phyloP scores from a whole-genome alignment of 23 tunicate species.

The Trididemnum nubilum region DNA sequence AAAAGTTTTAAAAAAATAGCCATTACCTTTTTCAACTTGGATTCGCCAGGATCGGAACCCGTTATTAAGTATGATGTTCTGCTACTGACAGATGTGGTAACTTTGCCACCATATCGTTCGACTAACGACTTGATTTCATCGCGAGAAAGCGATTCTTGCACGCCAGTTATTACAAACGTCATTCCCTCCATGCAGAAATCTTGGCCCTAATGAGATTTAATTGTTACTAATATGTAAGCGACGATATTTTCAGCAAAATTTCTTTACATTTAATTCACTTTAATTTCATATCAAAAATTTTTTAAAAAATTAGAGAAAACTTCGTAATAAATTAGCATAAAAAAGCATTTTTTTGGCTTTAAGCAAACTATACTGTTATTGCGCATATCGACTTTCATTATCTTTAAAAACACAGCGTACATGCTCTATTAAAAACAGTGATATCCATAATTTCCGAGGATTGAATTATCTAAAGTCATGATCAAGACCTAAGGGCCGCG shows the following conservation, averaged over 20 bases:
- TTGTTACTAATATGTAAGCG: too few species aligned
- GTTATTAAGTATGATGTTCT: constrained; percentile 72
- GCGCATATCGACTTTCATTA: too few species aligned
- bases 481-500: too few species aligned
- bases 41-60: constrained; percentile 90
- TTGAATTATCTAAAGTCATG: too few species aligned
- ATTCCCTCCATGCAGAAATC: constrained; percentile 86
- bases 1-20: too few species aligned
- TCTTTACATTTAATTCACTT: not conserved
- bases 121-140: constrained; percentile 82
- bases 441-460: too few species aligned
- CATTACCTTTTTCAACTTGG: constrained; percentile 81
- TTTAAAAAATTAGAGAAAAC: too few species aligned
- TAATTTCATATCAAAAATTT: not conserved
- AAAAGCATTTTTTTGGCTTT: too few species aligned
- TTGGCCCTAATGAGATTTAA: constrained; percentile 43
- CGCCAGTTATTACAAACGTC: constrained; percentile 87
- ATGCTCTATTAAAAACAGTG: too few species aligned
- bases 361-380: too few species aligned
- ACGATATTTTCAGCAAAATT: not conserved
- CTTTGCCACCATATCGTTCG: constrained; percentile 91
- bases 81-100: constrained; percentile 83
- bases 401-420: too few species aligned
- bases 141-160: constrained; percentile 82
- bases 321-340: too few species aligned